Base-by-base conservation (phyloP, 1,140 invertebrate species). In the Heliconius hewitsoni region DNA sequence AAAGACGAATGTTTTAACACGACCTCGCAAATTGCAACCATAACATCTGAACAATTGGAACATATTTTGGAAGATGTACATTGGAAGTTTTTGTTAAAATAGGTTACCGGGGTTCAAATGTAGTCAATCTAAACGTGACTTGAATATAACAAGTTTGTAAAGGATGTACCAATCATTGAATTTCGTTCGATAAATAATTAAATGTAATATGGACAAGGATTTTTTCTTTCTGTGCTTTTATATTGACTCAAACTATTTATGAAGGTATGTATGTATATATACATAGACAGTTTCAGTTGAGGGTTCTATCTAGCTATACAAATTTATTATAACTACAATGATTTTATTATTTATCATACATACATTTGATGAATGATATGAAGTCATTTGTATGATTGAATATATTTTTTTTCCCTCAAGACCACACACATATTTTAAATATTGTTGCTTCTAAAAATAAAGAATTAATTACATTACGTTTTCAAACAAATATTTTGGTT, bases 101-200 rank as follows among this genome's bases (percentile, higher is more conserved):
- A 66, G 27, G 23, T 66, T n/a, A 66, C 60, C 60, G 27, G 16
- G 60, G 60, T 66, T 66, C 27, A 30, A 66, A 30, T 30, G 23
- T 74, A 72, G 55, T 27, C 77, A 30, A 70, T 78, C 55, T 70
- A 70, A 78, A 78, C 77, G 77, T 78, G 77, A 78, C 72, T 72
- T 70, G 77, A 76, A 66, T 66, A 9, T 30, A 27, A 66, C 23
- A 1, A 66, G 60, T 30, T 23, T 27, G n/a, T 30, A 66, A 66
- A 66, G 60, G 60, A 66, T 66, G 60, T 66, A 66, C 60, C 60
- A 27, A 66, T 66, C 60, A 16, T 30, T 30, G 60, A 30, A 30
- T 30, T 66, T 66, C 23, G 60, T 5, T 30, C 60, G 60, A 0
- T 27, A 5, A 66, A 1, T 66, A 18, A 66, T 66, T 30, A 66